A percentile compares a stretch with the other conserved stretches of the same genome.
Conservation (phyloP, 2,113 vertebrate species). For the Vulpes vulpes region DNA sequence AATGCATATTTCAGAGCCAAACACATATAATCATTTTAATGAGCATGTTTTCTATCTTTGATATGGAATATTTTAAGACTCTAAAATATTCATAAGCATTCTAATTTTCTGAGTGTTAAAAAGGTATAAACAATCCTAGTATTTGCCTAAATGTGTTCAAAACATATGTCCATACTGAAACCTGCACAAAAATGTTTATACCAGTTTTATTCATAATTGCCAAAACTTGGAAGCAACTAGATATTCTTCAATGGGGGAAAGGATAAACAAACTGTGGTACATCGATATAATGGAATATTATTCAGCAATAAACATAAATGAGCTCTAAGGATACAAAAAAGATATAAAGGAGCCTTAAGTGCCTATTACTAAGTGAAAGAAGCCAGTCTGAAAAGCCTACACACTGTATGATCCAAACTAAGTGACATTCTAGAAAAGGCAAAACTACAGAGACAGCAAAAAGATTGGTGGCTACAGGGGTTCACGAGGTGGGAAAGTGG, state of each 20-base stretch:
- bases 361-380: not conserved
- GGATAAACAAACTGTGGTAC: not conserved
- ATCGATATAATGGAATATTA: not conserved
- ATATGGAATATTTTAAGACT: slow-evolving; percentile 58
- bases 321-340: not conserved
- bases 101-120: slow-evolving; percentile 33
- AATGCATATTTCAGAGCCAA: slow-evolving; percentile 56
- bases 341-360: not conserved
- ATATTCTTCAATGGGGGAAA: not conserved
- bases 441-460: not conserved
- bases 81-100: not conserved
- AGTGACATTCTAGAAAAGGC: not conserved
- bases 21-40: slow-evolving; percentile 66
- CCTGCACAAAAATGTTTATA: not conserved
- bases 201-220: not conserved
- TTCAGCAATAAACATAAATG: not conserved
- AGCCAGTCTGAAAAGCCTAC: not conserved
- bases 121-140: not conserved
- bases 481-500: not conserved
- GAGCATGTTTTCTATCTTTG: slow-evolving; percentile 3
- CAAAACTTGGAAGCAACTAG: not conserved
- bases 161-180: not conserved
- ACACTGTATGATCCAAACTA: not conserved
- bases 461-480: too few relatives aligned
- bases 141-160: not conserved